Evolutionary conservation across 1,140 invertebrate species (phyloP).

Genomic region (Parasteatoda tepidariorum): DNA sequence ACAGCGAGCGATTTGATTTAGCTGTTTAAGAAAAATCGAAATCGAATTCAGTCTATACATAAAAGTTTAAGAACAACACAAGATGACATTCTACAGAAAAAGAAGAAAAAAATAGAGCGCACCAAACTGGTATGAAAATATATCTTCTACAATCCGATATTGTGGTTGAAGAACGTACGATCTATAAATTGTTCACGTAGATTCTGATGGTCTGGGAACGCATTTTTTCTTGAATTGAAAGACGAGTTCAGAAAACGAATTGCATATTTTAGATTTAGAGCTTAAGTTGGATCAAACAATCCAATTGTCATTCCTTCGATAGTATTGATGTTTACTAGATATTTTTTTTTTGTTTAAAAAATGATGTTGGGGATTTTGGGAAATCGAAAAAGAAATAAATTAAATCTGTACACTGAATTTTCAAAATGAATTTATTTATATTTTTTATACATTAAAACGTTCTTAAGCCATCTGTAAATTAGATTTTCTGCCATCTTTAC

Average conservation of each 20-base stretch:
- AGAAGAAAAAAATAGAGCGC: background rate
- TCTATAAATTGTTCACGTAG: constrained; percentile 53
- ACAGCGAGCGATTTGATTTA: constrained; percentile 37
- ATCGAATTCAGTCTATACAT: background rate
- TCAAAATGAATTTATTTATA: too few relatives aligned
- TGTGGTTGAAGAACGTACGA: constrained; percentile 13
- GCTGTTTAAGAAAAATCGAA: constrained; percentile 34
- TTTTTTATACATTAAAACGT: too few relatives aligned
- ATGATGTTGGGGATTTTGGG: background rate
- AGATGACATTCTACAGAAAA: background rate
- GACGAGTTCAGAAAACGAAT: background rate
- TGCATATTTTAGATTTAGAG: constrained; percentile 38
- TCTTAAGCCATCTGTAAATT: too few relatives aligned
- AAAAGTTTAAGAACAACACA: background rate
- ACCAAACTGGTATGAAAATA: constrained; percentile 12
- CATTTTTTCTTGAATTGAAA: background rate
- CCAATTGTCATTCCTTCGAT: constrained; percentile 30
- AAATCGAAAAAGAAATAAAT: background rate
- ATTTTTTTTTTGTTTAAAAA: background rate
- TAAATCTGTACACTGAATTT: too few relatives aligned
- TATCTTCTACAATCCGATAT: constrained; percentile 26
- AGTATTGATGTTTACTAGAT: constrained; percentile 7
- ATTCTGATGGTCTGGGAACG: background rate
- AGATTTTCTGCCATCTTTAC: too few relatives aligned
- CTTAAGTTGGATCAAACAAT: constrained; percentile 23